Evolutionary conservation across 2,797 vertebrate genomes (phyloP), one percentile per base, ranked within the genome.

Genomic region (Gorsachius magnificus): DNA sequence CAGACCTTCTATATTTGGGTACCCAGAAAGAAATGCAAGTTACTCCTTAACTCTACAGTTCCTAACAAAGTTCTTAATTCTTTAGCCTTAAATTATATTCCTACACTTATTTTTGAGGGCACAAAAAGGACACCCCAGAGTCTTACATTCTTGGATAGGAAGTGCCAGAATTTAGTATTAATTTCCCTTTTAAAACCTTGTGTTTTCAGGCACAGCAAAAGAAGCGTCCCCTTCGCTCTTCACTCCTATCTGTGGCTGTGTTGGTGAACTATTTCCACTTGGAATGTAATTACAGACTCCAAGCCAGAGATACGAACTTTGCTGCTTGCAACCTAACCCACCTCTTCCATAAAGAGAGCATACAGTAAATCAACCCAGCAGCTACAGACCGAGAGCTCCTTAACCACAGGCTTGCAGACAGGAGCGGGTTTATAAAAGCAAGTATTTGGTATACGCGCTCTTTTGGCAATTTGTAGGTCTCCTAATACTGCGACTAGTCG

Each of bases 251-350:
- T 90, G 20, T 1, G 36, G 28, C 53, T 31, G 5, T 41, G 66
- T 53, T 4, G 1, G 63, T 41, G 46, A 94, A 93, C 48, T 38
- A 93, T 93, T 90, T 93, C 78, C 90, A 84, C 75, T 80, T 89
- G 94, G 95, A 95, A 94, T 75, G 71, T 60, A 89, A 92, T 87
- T 83, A 71, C 36, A 35, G 64, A 68, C 90, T 92, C 83, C 60
- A 66, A 82, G 89, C 92, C 93, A 94, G 89, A 81, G 83, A 82
- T 33, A 43, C n/a, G 87, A 94, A 94, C 76, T 93, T 84, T 65
- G 91, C 84, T 79, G 74, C 94, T 90, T 95, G 95, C 93, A 93
- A 92, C 88, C 69, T 9, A 90, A 95, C 16, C 81, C 81, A 72
- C 22, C 93, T 94, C 86, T 88, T 70, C 74, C 94, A 61, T 41